Conservation (phyloP, 1,140 invertebrate genomes). For the Neocloeon triangulifer region DNA sequence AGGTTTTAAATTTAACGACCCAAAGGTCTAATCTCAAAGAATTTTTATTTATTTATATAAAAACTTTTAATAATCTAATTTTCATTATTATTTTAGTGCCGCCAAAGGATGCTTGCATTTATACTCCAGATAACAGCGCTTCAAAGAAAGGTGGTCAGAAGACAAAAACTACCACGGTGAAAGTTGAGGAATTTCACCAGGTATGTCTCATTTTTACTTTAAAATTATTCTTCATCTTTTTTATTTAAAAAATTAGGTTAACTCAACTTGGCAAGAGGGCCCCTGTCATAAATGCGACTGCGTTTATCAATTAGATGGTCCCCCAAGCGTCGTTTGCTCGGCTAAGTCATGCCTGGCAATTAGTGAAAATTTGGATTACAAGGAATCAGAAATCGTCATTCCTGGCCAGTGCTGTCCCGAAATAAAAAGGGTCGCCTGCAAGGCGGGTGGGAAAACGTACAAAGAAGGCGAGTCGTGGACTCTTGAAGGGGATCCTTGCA, state of each 20-base stretch:
- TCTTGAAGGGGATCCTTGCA: background rate
- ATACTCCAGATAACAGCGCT: background rate
- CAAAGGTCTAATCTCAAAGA: background rate
- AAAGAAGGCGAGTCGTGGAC: constrained; percentile 9
- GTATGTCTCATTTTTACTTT: background rate
- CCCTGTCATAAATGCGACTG: constrained; percentile 39
- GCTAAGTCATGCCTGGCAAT: constrained; percentile 20
- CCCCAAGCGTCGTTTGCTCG: constrained; percentile 13
- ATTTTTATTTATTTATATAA: background rate
- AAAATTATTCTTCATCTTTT: background rate
- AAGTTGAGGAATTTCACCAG: background rate
- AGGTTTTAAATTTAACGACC: constrained; percentile 9
- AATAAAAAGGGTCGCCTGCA: constrained; percentile 30
- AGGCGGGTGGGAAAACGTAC: constrained; percentile 24
- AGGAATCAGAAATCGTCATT: constrained; percentile 23
- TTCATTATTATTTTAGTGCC: background rate
- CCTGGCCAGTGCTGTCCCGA: constrained; percentile 35
- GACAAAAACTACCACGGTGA: background rate
- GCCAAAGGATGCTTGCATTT: background rate
- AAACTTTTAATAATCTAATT: background rate
- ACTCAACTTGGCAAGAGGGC: constrained; percentile 40
- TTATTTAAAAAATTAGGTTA: constrained; percentile 12
- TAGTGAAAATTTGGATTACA: constrained; percentile 15
- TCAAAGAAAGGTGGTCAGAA: background rate
- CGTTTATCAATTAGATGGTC: constrained; percentile 12